Evolutionary conservation across 2,888 invertebrate species (phyloP), one percentile per base, ranked within the genome.

Genomic region (Myathropa florea): DNA sequence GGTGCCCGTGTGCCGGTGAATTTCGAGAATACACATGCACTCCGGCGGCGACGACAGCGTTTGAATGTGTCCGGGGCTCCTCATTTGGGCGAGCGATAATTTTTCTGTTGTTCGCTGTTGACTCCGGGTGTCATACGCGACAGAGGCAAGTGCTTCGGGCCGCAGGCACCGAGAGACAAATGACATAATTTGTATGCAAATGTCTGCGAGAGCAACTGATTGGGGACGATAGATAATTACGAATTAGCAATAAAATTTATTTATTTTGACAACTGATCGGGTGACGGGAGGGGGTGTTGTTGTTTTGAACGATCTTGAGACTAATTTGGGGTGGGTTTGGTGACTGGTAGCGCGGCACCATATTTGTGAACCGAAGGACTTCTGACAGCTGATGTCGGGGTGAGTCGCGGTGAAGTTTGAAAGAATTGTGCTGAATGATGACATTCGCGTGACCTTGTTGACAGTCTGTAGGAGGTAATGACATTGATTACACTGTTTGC

Each of bases 181-280:
- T 33, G 46, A 72, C 30, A 24, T 28, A 53, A 72, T 72, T 72
- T 72, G 30, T 72, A 63, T 72, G 53, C 72, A 72, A 30, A 72
- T 61, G 61, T 46, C 10, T 61, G 30, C 23, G n/a, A 10, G 30
- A 61, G 71, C n/a, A 46, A 61, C 60, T 30, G 53, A 67, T 67
- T 53, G 46, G 67, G 21, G 12, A 21, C 67, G 30, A 63, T 53
- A 53, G 61, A 61, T 53, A 72, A 72, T 46, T 30, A 30, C 46
- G 23, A 53, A 71, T 39, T 71, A 39, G 28, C 46, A 46, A 71
- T 60, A 23, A 46, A 46, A 46, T 18, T n/a, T 46, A 46, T 46
- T 18, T 46, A 18, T 18, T 46, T 18, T 46, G 46, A 18, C 18
- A 18, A 46, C 46, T 18, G 46, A 2, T 2, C 7, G 18, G 6